Conservation (phyloP, 2,797 vertebrate genomes). For the Anguilla anguilla region DNA sequence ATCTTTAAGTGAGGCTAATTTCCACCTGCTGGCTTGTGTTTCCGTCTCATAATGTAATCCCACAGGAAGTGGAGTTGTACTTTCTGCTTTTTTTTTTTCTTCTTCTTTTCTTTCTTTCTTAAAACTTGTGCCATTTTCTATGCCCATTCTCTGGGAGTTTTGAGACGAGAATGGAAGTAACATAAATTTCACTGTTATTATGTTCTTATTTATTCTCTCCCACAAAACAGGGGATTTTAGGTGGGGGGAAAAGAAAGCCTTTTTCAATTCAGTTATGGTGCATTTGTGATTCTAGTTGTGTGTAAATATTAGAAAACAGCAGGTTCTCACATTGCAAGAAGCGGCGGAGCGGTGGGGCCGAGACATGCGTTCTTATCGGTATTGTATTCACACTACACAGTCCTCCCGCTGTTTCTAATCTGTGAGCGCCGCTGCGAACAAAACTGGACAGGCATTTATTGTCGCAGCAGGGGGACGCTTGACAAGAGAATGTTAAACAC, state of each 20-base stretch:
- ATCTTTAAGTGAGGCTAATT: conserved; percentile 11
- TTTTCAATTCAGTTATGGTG: conserved; percentile 71
- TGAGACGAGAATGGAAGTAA: conserved; percentile 54
- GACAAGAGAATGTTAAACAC: conserved; percentile 95
- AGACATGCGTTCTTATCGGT: conserved; percentile 92
- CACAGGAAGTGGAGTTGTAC: background rate
- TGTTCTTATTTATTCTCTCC: conserved; percentile 60
- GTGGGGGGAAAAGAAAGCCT: conserved; percentile 47
- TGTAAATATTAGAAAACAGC: conserved; percentile 99
- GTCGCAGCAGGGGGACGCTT: conserved; percentile 92
- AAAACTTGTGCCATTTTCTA: conserved; percentile 33
- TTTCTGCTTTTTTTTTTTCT: background rate
- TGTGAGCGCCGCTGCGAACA: conserved; percentile 92
- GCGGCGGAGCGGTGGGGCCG: conserved; percentile 85
- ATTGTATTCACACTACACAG: conserved; percentile 87
- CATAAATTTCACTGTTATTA: conserved; percentile 67
- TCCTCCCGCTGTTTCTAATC: conserved; percentile 98
- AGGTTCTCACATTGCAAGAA: conserved; percentile 88
- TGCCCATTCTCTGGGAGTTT: conserved; percentile 49
- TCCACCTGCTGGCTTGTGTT: background rate
- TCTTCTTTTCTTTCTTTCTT: background rate
- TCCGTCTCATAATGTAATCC: background rate
- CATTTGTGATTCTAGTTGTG: conserved; percentile 91
- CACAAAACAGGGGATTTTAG: conserved; percentile 59
- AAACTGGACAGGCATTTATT: conserved; percentile 99